Conservation (phyloP, 2,113 vertebrate genomes). For the Syrrhaptes paradoxus region DNA sequence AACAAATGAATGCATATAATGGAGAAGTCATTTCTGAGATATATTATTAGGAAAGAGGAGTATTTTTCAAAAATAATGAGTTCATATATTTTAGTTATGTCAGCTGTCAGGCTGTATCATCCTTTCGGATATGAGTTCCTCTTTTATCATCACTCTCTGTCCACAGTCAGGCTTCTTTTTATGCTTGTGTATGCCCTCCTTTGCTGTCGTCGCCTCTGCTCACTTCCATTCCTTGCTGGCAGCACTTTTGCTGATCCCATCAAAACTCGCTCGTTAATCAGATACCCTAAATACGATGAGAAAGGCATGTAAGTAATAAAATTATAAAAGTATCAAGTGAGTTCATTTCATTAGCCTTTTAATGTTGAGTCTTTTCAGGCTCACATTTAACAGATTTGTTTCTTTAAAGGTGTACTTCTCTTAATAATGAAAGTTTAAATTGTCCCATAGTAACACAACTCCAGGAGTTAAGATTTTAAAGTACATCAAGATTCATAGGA, state of each 20-base stretch:
- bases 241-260: constrained; percentile 4
- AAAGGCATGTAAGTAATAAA: background rate
- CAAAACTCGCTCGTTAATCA: constrained; percentile 25
- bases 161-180: background rate
- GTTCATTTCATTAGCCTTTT: background rate
- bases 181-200: constrained; percentile 17
- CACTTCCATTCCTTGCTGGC: background rate
- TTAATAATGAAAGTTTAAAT: background rate
- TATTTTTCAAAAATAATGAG: constrained; percentile 67
- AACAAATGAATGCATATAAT: constrained; percentile 66
- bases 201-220: background rate
- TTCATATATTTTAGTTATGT: constrained; percentile 66
- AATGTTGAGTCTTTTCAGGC: background rate
- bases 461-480: background rate
- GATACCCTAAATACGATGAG: background rate
- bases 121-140: constrained; percentile 25
- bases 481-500: background rate
- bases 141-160: constrained; percentile 41
- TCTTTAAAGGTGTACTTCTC: background rate
- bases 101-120: constrained; percentile 35
- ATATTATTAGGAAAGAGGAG: constrained; percentile 40
- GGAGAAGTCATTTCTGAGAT: constrained; percentile 57
- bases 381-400: background rate
- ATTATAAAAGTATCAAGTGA: background rate
- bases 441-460: background rate